Evolutionary conservation across 2,113 vertebrate genomes (phyloP).

Genomic region (Hippocampus comes): DNA sequence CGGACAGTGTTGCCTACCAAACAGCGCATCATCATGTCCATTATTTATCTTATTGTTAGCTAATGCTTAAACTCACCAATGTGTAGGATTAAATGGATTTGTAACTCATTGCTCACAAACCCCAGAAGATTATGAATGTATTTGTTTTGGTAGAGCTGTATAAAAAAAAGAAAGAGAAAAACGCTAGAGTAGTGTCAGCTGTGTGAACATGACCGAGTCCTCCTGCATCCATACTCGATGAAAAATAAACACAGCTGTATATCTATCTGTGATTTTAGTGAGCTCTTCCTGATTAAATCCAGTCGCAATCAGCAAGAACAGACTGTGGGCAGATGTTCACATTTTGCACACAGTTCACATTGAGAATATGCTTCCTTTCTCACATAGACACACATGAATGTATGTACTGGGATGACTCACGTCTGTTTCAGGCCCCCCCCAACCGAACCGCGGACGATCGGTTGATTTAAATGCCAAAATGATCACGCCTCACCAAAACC

Average conservation of each 20-base stretch:
- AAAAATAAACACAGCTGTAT: slow-evolving; percentile 56
- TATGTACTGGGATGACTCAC: slow-evolving; percentile 22
- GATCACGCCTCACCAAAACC: slow-evolving; percentile 22
- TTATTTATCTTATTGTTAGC: slow-evolving; percentile 14
- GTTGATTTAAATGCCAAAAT: slow-evolving; percentile 60
- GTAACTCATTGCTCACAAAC: background rate
- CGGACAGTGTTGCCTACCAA: slow-evolving; percentile 5
- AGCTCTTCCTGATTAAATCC: slow-evolving; percentile 28
- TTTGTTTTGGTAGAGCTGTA: slow-evolving; percentile 43
- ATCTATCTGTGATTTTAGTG: slow-evolving; percentile 21
- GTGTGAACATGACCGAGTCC: slow-evolving; percentile 26
- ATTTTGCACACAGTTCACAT: slow-evolving; percentile 21
- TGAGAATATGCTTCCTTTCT: slow-evolving; percentile 30
- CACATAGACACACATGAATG: slow-evolving; percentile 19
- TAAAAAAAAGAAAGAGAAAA: slow-evolving; percentile 18
- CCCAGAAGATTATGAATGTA: slow-evolving; percentile 35
- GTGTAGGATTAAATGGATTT: slow-evolving; percentile 17
- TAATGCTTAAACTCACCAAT: background rate
- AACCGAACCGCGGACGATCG: background rate
- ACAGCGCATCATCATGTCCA: background rate
- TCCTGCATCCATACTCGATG: slow-evolving; percentile 21
- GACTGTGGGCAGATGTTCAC: slow-evolving; percentile 17
- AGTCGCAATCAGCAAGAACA: slow-evolving; percentile 15
- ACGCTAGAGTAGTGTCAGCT: slow-evolving; percentile 42
- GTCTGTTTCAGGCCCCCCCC: background rate